These are phyloP conservation scores for Pseudoatta argentina DNA, from an alignment of 1,140 invertebrate species.

Conservation along the genomic window DNA sequence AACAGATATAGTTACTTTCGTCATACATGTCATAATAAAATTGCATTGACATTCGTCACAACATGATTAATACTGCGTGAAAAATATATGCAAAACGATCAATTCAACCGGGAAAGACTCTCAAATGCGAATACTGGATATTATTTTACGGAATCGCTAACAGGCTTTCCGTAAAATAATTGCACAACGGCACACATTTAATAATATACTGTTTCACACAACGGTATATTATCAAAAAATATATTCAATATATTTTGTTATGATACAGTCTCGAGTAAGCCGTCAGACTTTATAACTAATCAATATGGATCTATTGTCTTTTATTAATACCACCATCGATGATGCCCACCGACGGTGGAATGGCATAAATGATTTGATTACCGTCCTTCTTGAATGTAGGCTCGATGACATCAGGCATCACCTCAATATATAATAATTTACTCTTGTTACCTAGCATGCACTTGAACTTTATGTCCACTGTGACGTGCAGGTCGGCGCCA, in stretches of 20 bases:
- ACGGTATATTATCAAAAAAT: constrained; percentile 25
- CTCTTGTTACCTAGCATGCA: constrained; percentile 92
- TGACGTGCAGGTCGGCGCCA: constrained; percentile 89
- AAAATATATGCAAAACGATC: constrained; percentile 8
- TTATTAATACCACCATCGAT: constrained; percentile 79
- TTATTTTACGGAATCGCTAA: background rate
- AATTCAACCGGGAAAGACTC: constrained; percentile 11
- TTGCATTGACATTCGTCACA: background rate
- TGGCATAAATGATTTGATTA: constrained; percentile 86
- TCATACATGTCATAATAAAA: background rate
- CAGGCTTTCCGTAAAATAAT: background rate
- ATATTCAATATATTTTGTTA: background rate
- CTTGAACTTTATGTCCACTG: constrained; percentile 88
- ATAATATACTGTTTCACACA: background rate
- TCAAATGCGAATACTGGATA: constrained; percentile 14
- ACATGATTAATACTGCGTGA: constrained; percentile 11
- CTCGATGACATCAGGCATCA: constrained; percentile 86
- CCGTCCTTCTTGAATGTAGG: constrained; percentile 89
- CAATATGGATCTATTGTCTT: constrained; percentile 75
- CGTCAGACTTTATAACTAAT: constrained; percentile 69
- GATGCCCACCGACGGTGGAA: constrained; percentile 85
- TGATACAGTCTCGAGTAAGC: constrained; percentile 23
- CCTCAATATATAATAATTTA: constrained; percentile 88
- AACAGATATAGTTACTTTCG: constrained; percentile 11
- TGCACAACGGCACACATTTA: background rate